Evolutionary conservation across 2,113 vertebrate species (phyloP).

Genomic region (Noturus placidus): DNA sequence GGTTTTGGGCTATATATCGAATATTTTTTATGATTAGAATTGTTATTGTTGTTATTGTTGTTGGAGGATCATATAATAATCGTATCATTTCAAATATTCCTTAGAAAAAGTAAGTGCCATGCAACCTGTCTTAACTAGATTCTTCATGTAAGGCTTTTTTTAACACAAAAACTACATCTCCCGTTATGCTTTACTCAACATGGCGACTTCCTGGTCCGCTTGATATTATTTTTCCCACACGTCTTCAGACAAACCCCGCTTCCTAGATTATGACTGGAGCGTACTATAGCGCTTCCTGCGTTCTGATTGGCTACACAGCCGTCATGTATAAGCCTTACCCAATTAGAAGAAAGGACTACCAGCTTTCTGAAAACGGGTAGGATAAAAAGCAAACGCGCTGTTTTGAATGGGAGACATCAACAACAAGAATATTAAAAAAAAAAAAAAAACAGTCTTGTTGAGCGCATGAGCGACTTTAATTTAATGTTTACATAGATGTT

Average conservation of each 20-base stretch:
- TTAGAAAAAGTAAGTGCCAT: not conserved
- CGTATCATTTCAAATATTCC: not conserved
- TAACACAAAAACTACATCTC: constrained; percentile 17
- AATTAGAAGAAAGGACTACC: constrained; percentile 22
- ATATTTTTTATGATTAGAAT: no score
- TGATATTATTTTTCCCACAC: not conserved
- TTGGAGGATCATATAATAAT: no score
- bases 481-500: constrained; percentile 43
- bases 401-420: constrained; percentile 29
- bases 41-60: no score
- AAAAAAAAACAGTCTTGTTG: not conserved
- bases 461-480: not conserved
- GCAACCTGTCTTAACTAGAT: not conserved
- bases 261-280: not conserved
- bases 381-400: not conserved
- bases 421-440: not conserved
- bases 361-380: constrained; percentile 3
- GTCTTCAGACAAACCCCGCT: not conserved
- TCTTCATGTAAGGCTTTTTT: not conserved
- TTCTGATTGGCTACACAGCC: not conserved
- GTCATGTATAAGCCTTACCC: not conserved
- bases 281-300: not conserved
- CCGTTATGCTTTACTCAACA: not conserved
- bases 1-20: no score
- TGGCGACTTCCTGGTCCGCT: not conserved